These are phyloP conservation scores for Eupleurogrammus muticus DNA, from an alignment of 2,797 vertebrate genomes.

Conservation along the genomic window DNA sequence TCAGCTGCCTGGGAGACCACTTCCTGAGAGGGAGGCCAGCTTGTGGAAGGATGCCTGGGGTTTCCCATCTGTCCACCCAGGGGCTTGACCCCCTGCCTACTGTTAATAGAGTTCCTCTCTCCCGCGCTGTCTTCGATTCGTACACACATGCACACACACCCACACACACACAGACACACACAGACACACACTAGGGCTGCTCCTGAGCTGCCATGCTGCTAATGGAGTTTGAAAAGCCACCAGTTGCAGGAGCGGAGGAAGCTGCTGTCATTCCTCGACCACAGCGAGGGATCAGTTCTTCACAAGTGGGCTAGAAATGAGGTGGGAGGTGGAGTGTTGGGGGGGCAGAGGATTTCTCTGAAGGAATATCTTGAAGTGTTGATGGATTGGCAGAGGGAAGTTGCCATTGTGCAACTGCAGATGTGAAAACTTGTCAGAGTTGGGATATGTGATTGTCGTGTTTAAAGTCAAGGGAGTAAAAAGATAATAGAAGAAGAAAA, in stretches of 20 bases:
- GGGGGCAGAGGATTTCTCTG: slow-evolving; percentile 21
- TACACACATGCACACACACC: slow-evolving; percentile 18
- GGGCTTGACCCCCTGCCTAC: slow-evolving; percentile 53
- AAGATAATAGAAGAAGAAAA: no score
- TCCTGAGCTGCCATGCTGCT: slow-evolving; percentile 24
- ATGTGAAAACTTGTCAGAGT: neutral
- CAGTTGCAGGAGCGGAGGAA: slow-evolving; percentile 53
- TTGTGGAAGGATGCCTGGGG: slow-evolving; percentile 67
- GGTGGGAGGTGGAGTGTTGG: neutral
- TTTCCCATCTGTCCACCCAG: slow-evolving; percentile 68
- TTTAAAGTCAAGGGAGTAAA: neutral
- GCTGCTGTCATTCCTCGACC: slow-evolving; percentile 53
- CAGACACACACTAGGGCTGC: slow-evolving; percentile 10
- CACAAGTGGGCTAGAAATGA: slow-evolving; percentile 37
- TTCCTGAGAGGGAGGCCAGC: slow-evolving; percentile 79
- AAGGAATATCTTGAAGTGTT: slow-evolving; percentile 12
- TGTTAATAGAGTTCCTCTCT: slow-evolving; percentile 34
- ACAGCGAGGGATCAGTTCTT: slow-evolving; percentile 54
- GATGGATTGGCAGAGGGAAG: slow-evolving; percentile 18
- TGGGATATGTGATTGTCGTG: slow-evolving; percentile 1
- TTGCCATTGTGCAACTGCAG: slow-evolving; percentile 27
- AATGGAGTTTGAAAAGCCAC: slow-evolving; percentile 67
- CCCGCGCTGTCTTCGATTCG: neutral
- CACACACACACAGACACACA: slow-evolving; percentile 9
- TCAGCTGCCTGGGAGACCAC: slow-evolving; percentile 77